Evolutionary conservation across 2,113 vertebrate species (phyloP).

Genomic region (Cephalopterus ornatus): DNA sequence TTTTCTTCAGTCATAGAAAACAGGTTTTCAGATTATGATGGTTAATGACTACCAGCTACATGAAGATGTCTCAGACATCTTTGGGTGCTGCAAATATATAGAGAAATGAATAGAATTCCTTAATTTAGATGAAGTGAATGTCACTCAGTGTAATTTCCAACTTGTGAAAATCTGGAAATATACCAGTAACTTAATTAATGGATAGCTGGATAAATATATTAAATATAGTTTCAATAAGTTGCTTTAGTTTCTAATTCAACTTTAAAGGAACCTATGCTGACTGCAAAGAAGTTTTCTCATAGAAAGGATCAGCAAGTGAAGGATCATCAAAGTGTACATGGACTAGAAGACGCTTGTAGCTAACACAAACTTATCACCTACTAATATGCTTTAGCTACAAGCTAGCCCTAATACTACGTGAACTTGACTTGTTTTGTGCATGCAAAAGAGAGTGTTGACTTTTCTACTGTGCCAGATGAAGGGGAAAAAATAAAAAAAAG

Average conservation of each 20-base stretch:
- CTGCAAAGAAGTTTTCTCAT: not conserved
- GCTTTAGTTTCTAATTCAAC: not conserved
- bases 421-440: not conserved
- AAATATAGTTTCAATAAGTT: not conserved
- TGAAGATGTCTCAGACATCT: not conserved
- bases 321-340: not conserved
- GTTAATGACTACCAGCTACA: not conserved
- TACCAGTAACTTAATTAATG: not conserved
- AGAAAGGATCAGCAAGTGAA: not conserved
- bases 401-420: not conserved
- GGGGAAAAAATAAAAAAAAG: not conserved
- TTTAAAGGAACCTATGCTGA: not conserved
- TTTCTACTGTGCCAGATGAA: not conserved
- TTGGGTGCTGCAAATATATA: fast-evolving
- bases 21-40: not conserved
- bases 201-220: not conserved
- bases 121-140: not conserved
- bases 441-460: not conserved
- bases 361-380: not conserved
- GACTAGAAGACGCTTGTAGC: not conserved
- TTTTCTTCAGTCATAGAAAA: not conserved
- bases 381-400: not conserved
- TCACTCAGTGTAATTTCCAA: not conserved
- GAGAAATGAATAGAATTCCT: not conserved
- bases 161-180: not conserved